A percentile compares a stretch with the other conserved stretches of the same genome.
Evolutionary conservation across 2,113 vertebrate genomes (phyloP).

Genomic region (Aspiorhynchus laticeps): DNA sequence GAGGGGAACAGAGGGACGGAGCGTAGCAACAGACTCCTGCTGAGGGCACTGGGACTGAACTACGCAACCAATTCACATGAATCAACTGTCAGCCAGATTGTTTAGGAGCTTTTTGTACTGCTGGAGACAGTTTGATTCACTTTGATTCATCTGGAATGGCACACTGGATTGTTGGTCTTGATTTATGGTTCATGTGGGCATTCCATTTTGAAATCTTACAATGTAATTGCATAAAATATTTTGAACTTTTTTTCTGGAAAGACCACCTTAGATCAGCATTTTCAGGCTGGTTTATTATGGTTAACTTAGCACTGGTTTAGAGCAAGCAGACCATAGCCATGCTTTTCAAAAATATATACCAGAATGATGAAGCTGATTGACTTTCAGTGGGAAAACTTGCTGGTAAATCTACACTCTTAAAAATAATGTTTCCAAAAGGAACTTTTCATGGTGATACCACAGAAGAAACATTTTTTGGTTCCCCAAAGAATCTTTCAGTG

Average conservation of each 20-base stretch:
- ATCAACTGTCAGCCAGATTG: constrained; percentile 19
- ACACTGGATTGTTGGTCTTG: not conserved
- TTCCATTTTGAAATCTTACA: not conserved
- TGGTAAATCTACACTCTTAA: not conserved
- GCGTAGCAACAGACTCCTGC: constrained; percentile 75
- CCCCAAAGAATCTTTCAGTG: too few species aligned
- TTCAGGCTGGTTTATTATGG: not conserved
- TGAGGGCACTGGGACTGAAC: constrained; percentile 56
- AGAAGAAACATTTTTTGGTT: too few species aligned
- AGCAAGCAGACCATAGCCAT: not conserved
- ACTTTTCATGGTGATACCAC: too few species aligned
- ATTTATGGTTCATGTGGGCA: not conserved
- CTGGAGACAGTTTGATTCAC: constrained; percentile 32
- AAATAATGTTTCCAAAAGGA: too few species aligned
- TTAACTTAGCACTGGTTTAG: not conserved
- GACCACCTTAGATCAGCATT: not conserved
- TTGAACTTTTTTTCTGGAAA: not conserved
- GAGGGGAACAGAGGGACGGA: constrained; percentile 67
- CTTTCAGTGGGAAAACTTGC: not conserved
- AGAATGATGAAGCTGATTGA: not conserved
- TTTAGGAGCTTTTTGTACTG: constrained; percentile 16
- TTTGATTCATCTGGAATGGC: constrained; percentile 14
- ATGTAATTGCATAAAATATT: too few species aligned
- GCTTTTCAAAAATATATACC: not conserved
- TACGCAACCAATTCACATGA: constrained; percentile 52